Evolutionary conservation across 2,113 vertebrate genomes (phyloP).

Genomic region (Heptranchias perlo): DNA sequence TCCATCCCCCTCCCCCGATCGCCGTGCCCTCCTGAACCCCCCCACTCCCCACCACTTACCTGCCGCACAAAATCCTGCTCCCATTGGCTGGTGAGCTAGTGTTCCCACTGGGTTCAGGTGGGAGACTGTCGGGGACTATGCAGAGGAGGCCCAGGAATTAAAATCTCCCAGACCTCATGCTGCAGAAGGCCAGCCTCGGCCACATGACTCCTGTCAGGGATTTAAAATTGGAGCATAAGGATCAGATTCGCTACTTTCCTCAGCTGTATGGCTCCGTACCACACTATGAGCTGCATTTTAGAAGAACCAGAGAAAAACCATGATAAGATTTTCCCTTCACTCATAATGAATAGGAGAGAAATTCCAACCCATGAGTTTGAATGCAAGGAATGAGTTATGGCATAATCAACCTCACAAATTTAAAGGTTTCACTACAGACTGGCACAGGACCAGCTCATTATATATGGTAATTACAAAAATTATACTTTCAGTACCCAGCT

Average conservation of each 20-base stretch:
- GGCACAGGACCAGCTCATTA: conserved; percentile 6
- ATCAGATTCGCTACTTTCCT: neutral
- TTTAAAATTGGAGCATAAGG: neutral
- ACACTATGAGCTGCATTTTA: neutral
- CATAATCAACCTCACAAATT: conserved; percentile 8
- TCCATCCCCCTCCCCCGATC: too few species aligned
- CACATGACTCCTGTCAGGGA: neutral
- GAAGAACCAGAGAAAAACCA: neutral
- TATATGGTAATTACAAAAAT: conserved; percentile 37
- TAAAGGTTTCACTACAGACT: neutral
- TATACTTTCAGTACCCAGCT: conserved; percentile 16
- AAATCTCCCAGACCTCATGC: neutral
- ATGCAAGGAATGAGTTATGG: neutral
- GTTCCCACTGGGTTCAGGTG: neutral
- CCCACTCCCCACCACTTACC: neutral
- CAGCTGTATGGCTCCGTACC: neutral
- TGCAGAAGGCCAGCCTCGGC: neutral
- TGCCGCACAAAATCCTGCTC: neutral
- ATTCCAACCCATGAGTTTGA: neutral
- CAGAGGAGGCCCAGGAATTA: too few species aligned
- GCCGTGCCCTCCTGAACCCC: too few species aligned
- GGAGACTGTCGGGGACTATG: too few species aligned
- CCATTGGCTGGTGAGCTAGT: neutral
- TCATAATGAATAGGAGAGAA: neutral
- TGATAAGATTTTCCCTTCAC: neutral